These are phyloP conservation scores for Rhincodon typus DNA, from an alignment of 2,797 vertebrate genomes.

Conservation along the genomic window DNA sequence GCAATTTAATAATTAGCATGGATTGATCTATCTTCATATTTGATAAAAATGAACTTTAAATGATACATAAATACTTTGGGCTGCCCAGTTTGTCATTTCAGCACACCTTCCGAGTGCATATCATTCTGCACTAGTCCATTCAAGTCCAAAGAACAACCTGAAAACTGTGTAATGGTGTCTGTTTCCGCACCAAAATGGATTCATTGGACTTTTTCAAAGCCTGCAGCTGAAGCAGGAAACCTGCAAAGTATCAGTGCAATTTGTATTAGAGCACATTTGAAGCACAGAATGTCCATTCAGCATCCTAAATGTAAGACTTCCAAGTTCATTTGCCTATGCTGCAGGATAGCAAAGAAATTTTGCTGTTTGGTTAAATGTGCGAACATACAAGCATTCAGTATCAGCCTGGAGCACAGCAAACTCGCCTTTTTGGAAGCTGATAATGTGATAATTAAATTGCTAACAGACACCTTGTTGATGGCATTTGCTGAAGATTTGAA, in stretches of 20 bases:
- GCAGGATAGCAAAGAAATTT: constrained; percentile 50
- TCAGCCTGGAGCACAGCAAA: constrained; percentile 72
- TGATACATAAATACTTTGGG: neutral
- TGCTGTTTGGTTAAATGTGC: constrained; percentile 59
- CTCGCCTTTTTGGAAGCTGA: constrained; percentile 76
- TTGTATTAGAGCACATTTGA: neutral
- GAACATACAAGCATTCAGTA: constrained; percentile 63
- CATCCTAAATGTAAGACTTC: neutral
- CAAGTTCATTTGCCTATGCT: constrained; percentile 31
- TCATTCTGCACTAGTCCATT: neutral
- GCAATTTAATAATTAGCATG: neutral
- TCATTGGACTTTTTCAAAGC: neutral
- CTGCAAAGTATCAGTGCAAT: neutral
- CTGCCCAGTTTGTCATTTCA: neutral
- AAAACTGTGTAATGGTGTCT: neutral
- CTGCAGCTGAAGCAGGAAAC: neutral
- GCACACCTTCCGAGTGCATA: neutral
- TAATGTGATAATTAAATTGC: constrained; percentile 98
- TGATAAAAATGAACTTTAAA: constrained; percentile 60
- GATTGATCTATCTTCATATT: constrained; percentile 61
- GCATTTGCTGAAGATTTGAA: constrained; percentile 64
- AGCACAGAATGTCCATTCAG: constrained; percentile 5
- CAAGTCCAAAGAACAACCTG: neutral
- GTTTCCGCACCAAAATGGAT: neutral
- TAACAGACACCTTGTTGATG: constrained; percentile 84